Percentiles rank a stretch among this genome's conserved stretches.
Conservation (phyloP, 2,797 vertebrate genomes). For the Notoglanidium macrostoma region DNA sequence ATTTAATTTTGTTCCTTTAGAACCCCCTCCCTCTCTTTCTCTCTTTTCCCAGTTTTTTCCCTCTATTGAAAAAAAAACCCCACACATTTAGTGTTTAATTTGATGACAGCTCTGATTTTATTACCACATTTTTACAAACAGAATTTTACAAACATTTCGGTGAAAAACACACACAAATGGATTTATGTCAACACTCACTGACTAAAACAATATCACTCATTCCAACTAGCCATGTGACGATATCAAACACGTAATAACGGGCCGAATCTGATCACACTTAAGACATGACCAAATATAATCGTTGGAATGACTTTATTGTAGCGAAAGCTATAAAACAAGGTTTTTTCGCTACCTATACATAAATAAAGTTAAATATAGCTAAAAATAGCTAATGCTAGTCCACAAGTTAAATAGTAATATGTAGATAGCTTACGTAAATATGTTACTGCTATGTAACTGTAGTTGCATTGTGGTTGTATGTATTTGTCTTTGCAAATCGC, state of each 20-base stretch:
- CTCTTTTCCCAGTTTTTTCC: not conserved
- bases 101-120: not conserved
- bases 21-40: not conserved
- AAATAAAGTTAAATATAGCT: not conserved
- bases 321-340: not conserved
- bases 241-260: not conserved
- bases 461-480: not conserved
- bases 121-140: not conserved
- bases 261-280: not conserved
- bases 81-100: not conserved
- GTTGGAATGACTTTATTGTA: not conserved
- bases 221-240: not conserved
- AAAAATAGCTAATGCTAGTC: not conserved
- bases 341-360: not conserved
- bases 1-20: not conserved
- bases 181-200: not conserved
- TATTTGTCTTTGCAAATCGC: not conserved
- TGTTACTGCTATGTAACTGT: not conserved
- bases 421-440: not conserved
- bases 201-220: not conserved
- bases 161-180: not conserved
- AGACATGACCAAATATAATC: not conserved
- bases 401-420: not conserved
- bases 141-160: not conserved
- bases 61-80: not conserved